Conservation (phyloP, 1,140 invertebrate species). For the Temnothorax longispinosus region DNA sequence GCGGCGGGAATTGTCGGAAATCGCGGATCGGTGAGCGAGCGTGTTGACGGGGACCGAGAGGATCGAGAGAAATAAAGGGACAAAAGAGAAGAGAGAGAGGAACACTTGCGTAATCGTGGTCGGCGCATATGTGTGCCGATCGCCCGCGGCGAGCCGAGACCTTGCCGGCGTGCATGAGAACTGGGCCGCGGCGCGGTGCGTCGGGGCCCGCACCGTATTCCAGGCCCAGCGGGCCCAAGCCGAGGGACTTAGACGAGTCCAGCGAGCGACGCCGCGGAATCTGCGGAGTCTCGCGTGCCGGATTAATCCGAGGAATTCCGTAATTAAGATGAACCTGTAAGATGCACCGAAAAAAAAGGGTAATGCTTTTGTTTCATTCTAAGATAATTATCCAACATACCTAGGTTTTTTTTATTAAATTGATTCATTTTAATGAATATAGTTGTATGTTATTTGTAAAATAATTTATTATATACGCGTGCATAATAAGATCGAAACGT, state of each 20-base stretch:
- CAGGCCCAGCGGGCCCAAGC: conserved; percentile 44
- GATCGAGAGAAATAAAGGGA: conserved; percentile 27
- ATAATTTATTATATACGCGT: too few species aligned
- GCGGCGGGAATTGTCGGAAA: neutral
- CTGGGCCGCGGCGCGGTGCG: conserved; percentile 80
- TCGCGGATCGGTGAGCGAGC: neutral
- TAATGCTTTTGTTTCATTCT: neutral
- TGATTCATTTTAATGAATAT: neutral
- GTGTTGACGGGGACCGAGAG: neutral
- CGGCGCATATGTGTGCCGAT: conserved; percentile 78
- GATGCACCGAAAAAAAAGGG: neutral
- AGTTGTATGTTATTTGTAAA: neutral
- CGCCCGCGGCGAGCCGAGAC: conserved; percentile 80
- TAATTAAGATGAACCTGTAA: neutral
- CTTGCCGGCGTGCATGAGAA: conserved; percentile 84
- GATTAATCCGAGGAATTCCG: neutral
- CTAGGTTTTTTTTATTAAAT: neutral
- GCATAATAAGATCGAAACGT: too few species aligned
- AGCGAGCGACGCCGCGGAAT: conserved; percentile 13
- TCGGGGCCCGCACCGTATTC: conserved; percentile 55
- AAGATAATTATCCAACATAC: neutral
- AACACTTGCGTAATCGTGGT: conserved; percentile 79
- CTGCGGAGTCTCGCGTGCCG: conserved; percentile 23
- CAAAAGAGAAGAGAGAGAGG: conserved; percentile 44
- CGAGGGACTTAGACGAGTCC: conserved; percentile 40